These are phyloP conservation scores for Nibea coibor DNA, from an alignment of 2,113 vertebrate genomes.

Conservation along the genomic window DNA sequence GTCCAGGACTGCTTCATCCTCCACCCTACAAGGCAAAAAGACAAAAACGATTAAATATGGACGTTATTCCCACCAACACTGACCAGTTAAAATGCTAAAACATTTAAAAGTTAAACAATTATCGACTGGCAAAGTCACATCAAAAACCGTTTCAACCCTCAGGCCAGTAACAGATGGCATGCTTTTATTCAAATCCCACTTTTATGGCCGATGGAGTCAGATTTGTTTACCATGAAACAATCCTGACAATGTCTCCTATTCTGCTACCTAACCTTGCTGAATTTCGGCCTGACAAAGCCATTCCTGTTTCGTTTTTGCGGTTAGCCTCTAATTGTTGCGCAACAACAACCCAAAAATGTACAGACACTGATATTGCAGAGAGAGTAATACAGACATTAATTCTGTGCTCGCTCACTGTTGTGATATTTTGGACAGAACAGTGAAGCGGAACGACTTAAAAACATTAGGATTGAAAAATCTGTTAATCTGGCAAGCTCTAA, in stretches of 20 bases:
- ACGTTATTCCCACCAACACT: background rate
- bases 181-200: background rate
- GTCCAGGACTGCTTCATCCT: constrained; percentile 97
- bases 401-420: background rate
- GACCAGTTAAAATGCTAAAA: background rate
- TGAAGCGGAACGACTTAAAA: background rate
- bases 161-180: background rate
- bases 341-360: background rate
- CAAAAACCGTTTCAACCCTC: background rate
- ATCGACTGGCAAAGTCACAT: background rate
- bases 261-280: background rate
- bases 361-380: background rate
- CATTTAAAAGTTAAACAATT: background rate
- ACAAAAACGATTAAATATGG: constrained; percentile 75
- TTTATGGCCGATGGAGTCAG: background rate
- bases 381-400: background rate
- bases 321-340: background rate
- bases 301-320: background rate
- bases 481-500: background rate
- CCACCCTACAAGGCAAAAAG: constrained; percentile 90
- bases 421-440: background rate
- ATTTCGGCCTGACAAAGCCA: background rate
- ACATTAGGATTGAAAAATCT: background rate
- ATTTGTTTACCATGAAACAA: background rate
- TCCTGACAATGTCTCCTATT: background rate